Evolutionary conservation across 2,888 invertebrate species (phyloP).

Genomic region (Helleia helle): DNA sequence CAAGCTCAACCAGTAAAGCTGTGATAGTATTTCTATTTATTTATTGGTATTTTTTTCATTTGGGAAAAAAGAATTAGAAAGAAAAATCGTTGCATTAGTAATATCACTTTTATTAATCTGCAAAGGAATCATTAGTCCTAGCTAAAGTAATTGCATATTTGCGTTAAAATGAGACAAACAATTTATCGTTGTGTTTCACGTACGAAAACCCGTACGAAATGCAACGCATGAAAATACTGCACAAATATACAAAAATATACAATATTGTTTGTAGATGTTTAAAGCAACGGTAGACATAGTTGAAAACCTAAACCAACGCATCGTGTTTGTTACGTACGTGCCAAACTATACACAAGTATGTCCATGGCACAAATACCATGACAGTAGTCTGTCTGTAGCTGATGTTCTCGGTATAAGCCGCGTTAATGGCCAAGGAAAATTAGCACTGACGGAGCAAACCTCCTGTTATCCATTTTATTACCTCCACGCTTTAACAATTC

Average conservation of each 20-base stretch:
- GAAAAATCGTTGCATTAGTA: too few species aligned
- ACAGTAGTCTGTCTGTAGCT: conserved; percentile 45
- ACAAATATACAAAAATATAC: conserved; percentile 10
- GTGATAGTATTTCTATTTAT: too few species aligned
- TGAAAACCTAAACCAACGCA: conserved; percentile 28
- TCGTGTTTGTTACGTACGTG: conserved; percentile 38
- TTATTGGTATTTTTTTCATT: too few species aligned
- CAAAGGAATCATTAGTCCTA: too few species aligned
- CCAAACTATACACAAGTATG: conserved; percentile 34
- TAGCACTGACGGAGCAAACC: conserved; percentile 45
- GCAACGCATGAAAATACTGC: conserved; percentile 11
- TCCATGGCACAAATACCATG: conserved; percentile 42
- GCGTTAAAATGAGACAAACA: too few species aligned
- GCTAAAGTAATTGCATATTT: too few species aligned
- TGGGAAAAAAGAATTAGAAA: too few species aligned
- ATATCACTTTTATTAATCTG: too few species aligned
- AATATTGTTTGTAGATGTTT: conserved; percentile 20
- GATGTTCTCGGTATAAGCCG: conserved; percentile 36
- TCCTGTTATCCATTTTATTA: conserved; percentile 45
- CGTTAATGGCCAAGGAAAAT: conserved; percentile 52
- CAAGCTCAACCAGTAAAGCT: too few species aligned
- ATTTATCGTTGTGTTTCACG: too few species aligned
- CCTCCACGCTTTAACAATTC: conserved; percentile 27
- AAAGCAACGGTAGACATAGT: conserved; percentile 22
- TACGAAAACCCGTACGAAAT: conserved; percentile 9